phyloP scores from a whole-genome alignment of 1,140 invertebrate genomes.

The Thalassaphorura encarpata region DNA sequence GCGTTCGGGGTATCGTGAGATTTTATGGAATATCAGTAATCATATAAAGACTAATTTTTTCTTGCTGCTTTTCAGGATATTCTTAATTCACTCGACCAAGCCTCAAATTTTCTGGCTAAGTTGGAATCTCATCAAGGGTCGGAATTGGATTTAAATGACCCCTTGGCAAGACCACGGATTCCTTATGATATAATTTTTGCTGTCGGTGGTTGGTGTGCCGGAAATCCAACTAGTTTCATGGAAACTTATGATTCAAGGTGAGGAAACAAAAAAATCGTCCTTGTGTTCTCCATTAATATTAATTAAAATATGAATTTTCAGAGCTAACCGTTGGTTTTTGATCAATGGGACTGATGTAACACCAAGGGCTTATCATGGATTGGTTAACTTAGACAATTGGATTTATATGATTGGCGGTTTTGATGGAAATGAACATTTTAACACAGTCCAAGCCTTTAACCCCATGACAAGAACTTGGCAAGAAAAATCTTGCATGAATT shows the following conservation, averaged over 20 bases:
- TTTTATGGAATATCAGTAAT: no score
- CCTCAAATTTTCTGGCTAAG: constrained; percentile 46
- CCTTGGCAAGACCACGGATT: constrained; percentile 50
- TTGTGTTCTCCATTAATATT: no score
- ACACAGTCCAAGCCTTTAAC: constrained; percentile 55
- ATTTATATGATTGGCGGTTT: constrained; percentile 63
- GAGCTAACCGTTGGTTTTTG: constrained; percentile 46
- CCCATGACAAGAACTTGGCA: constrained; percentile 51
- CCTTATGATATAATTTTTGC: constrained; percentile 60
- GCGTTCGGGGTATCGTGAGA: no score
- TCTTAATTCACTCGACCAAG: constrained; percentile 24
- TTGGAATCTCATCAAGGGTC: constrained; percentile 46
- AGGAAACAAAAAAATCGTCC: no score
- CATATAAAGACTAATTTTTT: no score
- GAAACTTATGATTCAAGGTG: no score
- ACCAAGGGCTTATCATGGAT: constrained; percentile 62
- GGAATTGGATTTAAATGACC: constrained; percentile 47
- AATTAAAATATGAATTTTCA: no score
- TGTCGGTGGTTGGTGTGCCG: constrained; percentile 58
- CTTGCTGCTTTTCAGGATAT: constrained; percentile 10
- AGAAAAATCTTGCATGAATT: constrained; percentile 61
- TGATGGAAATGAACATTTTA: constrained; percentile 60
- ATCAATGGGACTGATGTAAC: constrained; percentile 49
- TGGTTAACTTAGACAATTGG: constrained; percentile 52
- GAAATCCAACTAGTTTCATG: constrained; percentile 62